Evolutionary conservation across 1,140 invertebrate genomes (phyloP).

Genomic region (Panulirus ornatus): DNA sequence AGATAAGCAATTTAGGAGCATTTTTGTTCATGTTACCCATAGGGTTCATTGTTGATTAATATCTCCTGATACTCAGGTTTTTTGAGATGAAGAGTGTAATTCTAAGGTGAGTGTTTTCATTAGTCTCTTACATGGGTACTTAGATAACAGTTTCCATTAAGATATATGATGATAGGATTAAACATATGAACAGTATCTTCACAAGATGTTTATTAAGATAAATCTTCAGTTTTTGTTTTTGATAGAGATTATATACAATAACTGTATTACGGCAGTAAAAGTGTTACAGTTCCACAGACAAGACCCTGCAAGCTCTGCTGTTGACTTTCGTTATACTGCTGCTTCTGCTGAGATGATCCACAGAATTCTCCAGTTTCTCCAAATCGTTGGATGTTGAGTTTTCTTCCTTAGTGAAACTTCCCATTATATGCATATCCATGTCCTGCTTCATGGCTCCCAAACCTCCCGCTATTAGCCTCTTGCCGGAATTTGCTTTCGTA

Average conservation of each 20-base stretch:
- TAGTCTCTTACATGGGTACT: too few relatives aligned
- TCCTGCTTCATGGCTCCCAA: neutral
- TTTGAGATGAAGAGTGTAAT: too few relatives aligned
- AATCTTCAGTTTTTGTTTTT: neutral
- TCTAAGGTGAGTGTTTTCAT: too few relatives aligned
- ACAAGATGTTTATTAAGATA: too few relatives aligned
- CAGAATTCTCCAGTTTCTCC: neutral
- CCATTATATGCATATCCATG: neutral
- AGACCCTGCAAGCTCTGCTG: conserved; percentile 3
- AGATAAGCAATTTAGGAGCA: too few relatives aligned
- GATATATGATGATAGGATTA: too few relatives aligned
- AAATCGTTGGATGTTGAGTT: neutral
- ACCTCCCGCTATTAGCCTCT: neutral
- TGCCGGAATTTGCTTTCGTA: too few relatives aligned
- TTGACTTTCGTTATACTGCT: neutral
- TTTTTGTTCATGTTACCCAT: too few relatives aligned
- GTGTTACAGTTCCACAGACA: neutral
- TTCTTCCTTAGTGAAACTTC: neutral
- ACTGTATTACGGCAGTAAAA: neutral
- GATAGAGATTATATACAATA: neutral
- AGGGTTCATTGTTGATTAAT: too few relatives aligned
- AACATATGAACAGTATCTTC: too few relatives aligned
- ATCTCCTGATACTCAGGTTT: too few relatives aligned
- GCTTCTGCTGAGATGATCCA: neutral
- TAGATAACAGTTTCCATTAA: too few relatives aligned